Base-by-base conservation (phyloP, 2,113 vertebrate species). In the Proterorhinus semilunaris region DNA sequence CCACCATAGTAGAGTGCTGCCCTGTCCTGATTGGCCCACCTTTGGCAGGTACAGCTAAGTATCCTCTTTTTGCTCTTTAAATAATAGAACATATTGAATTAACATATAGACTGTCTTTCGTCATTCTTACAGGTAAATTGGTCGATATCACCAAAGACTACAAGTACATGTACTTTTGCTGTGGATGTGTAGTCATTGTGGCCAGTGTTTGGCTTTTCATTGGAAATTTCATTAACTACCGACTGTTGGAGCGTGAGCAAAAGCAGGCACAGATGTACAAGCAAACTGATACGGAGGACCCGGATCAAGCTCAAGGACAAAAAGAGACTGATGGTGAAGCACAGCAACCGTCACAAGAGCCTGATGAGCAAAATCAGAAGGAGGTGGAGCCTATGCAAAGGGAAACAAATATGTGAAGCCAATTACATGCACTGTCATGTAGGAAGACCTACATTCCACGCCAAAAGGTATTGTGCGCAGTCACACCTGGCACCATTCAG, bases 1-100 rank as follows among this genome's bases (percentile, higher is more conserved):
- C 94, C 67, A 98, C 96, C 8, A 91, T 99, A 2, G 91, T 98
- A 78, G 96, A 98, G 83, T 98, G 96, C 67, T 95, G 94, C 66
- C 96, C 96, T 0, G 97, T 98, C 66, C 95, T 98, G 46, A 83
- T 99, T 42, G 97, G 98, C 1, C 98, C 97, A 81, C 98, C 98
- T 12, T 72, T 99, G 68, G 98, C 95, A 92, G 98, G 98, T 99
- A 96, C 82, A 85, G 17, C 59, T 11, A 46, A 1, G 50, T 6
- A n/a, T 55, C 11, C 17, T 55, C 5, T 27, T 55, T 27, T 55
- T 55, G 9, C n/a, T 36, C 27, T 36, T 2, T 36, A 51, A 43
- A 43, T 43, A 13, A 6, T 61, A 9, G 36, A n/a, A n/a, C n/a
- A 8, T 45, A 21, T 12, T 0, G 17, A 4, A 21, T 10, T 45